Percentiles rank a stretch among this genome's conserved stretches.
phyloP scores from a whole-genome alignment of 1,140 invertebrate genomes.

The Bombus sylvicola region DNA sequence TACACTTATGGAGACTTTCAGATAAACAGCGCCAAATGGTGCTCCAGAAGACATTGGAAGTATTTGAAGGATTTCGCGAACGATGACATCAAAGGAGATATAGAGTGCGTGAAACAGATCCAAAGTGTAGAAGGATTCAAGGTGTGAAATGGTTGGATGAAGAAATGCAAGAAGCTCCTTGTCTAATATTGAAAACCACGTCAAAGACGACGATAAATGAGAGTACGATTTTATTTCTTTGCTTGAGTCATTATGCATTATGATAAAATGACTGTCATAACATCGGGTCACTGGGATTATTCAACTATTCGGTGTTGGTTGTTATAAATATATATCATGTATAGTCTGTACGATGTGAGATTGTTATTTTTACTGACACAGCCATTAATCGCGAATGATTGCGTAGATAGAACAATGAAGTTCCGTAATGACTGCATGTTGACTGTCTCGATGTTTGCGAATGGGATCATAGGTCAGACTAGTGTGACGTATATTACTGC shows the following conservation, averaged over 20 bases:
- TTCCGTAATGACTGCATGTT: not conserved
- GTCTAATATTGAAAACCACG: not conserved
- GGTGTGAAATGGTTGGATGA: constrained; percentile 87
- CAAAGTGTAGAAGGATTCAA: constrained; percentile 86
- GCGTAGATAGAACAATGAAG: constrained; percentile 6
- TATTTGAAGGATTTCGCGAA: constrained; percentile 87
- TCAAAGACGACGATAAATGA: too few species aligned
- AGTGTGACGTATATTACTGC: too few species aligned
- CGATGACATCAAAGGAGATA: constrained; percentile 88
- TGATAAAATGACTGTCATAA: not conserved
- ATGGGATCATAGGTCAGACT: not conserved
- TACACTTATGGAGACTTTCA: constrained; percentile 88
- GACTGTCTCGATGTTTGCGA: not conserved
- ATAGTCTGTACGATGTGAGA: not conserved
- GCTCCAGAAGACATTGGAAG: constrained; percentile 86
- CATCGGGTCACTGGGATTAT: not conserved
- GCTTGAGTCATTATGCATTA: not conserved
- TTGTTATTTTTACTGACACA: not conserved
- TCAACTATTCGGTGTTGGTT: not conserved
- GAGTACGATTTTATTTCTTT: not conserved
- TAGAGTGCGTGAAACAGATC: constrained; percentile 87
- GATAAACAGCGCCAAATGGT: constrained; percentile 89
- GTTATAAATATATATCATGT: not conserved
- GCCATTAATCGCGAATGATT: not conserved
- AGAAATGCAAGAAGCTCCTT: constrained; percentile 84